Base-by-base conservation (phyloP, 2,797 vertebrate genomes). In the Helarctos malayanus region DNA sequence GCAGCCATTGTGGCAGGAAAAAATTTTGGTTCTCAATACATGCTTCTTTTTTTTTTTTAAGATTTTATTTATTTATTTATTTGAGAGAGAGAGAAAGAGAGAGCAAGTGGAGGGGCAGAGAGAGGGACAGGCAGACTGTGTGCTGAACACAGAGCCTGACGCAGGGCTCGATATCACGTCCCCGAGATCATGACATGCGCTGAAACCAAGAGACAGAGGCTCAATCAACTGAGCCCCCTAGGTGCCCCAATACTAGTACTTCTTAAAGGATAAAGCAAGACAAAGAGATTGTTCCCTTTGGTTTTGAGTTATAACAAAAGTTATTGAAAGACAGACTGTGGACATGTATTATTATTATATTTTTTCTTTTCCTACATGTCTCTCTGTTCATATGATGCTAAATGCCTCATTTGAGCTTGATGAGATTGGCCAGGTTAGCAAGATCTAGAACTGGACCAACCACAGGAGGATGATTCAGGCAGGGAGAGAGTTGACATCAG, bases 301-400 rank as follows among this genome's bases (percentile, higher is more conserved):
- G 23, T 69, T 78, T 84, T 8, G 47, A 45, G 14, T 90, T 92
- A 79, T 92, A 35, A 91, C 56, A 45, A 96, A 94, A 95, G 54
- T 38, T 88, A 65, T 79, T 86, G 29, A 94, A 82, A 89, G 81
- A 78, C 13, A 56, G 13, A 61, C 56, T 95, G 75, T 90, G 45
- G n/a, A 41, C 92, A 47, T 85, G 84, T 56, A 75, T 65, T 88
- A 83, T 90, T 93, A 95, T 68, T 93, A 94, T 35, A 57, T 52
- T 65, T 63, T 89, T 97, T 85, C 41, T 82, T 91, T 88, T 78
- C 29, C 61, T 47, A 38, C 16, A 52, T 21, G 29, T 18, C 7
- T 45, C 68, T 92, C 68, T 90, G 11, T 32, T 92, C 49, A 56
- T 75, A 83, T 85, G 61, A 32, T 84, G 38, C 13, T 81, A 65